Base-by-base conservation (phyloP, 2,797 vertebrate species). In the Gymnocypris eckloni region DNA sequence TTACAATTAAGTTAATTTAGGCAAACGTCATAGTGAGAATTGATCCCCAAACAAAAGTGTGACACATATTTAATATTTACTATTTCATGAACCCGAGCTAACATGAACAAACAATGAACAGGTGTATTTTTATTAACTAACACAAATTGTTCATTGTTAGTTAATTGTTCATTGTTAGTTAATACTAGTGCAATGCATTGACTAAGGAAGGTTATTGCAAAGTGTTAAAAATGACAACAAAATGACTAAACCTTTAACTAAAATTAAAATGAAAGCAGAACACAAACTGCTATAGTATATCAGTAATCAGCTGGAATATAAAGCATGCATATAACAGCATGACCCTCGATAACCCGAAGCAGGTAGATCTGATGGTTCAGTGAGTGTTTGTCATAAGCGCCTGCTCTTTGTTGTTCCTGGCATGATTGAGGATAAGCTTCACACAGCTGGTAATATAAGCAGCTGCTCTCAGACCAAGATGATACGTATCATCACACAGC, bases 361-460 rank as follows among this genome's bases (percentile, higher is more conserved):
- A 2, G 12, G 25, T 20, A 22, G 37, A 56, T 39, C 22, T 69
- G 81, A 67, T 9, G 11, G n/a, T 43, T 66, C 43, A 80, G 6
- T 37, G 67, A 70, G 66, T 15, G 45, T 50, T 70, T n/a, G 2
- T 28, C 69, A 3, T 72, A 83, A 45, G 39, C 12, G 39, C 33
- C 67, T 48, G 50, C 41, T 73, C 15, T 43, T 50, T 33, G 75
- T 81, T 79, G 41, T 41, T 86, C 66, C 39, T 88, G 91, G 90
- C 73, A 73, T 33, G 13, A 71, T 1, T 75, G 10, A 22, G 10
- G 64, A 86, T 85, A 67, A 37, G 66, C 50, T 88, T 88, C 73
- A 71, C 85, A 75, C 85, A 92, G 89, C 87, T 87, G 43, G 20
- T 86, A 70, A 22, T 73, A 85, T 25, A 90, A 86, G 92, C 90